phyloP scores from a whole-genome alignment of 2,888 invertebrate species.

The Keiferia lycopersicella region DNA sequence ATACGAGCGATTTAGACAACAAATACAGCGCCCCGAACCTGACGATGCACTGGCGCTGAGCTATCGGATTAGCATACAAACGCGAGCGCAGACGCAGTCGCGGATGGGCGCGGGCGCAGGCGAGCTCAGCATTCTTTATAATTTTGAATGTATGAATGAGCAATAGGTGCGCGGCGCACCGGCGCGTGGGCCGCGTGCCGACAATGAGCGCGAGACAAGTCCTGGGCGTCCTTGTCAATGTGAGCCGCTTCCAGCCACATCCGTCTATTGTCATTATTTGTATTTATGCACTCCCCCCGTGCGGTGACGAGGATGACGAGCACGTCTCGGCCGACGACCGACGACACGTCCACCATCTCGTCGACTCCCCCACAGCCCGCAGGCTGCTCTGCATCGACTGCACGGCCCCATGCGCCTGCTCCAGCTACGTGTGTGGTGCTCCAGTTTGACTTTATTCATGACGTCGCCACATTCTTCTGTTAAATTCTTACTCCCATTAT shows the following conservation, averaged over 20 bases:
- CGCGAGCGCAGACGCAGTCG: slow-evolving; percentile 62
- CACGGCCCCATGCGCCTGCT: slow-evolving; percentile 16
- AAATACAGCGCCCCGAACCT: slow-evolving; percentile 71
- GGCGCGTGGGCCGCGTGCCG: slow-evolving; percentile 74
- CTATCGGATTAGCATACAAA: slow-evolving; percentile 77
- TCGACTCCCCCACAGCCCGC: slow-evolving; percentile 4
- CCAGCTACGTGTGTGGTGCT: slow-evolving; percentile 54
- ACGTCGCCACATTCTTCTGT: slow-evolving; percentile 2
- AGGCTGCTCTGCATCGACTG: too few relatives aligned
- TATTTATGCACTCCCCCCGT: slow-evolving; percentile 75
- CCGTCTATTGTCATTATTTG: slow-evolving; percentile 80
- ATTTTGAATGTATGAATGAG: slow-evolving; percentile 81
- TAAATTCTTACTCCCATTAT: slow-evolving; percentile 31
- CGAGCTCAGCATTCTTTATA: slow-evolving; percentile 71
- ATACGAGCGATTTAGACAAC: slow-evolving; percentile 77
- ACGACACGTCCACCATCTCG: background rate
- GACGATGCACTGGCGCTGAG: slow-evolving; percentile 76
- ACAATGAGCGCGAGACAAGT: slow-evolving; percentile 75
- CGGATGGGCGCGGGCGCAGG: slow-evolving; percentile 79
- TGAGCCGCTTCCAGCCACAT: slow-evolving; percentile 80
- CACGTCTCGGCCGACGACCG: slow-evolving; percentile 30
- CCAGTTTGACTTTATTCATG: slow-evolving; percentile 42
- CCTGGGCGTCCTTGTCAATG: slow-evolving; percentile 81
- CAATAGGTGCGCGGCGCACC: slow-evolving; percentile 59
- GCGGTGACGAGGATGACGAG: slow-evolving; percentile 65